A percentile compares a stretch with the other conserved stretches of the same genome.
Conservation (phyloP, 2,113 vertebrate genomes). For the Silurus asotus region DNA sequence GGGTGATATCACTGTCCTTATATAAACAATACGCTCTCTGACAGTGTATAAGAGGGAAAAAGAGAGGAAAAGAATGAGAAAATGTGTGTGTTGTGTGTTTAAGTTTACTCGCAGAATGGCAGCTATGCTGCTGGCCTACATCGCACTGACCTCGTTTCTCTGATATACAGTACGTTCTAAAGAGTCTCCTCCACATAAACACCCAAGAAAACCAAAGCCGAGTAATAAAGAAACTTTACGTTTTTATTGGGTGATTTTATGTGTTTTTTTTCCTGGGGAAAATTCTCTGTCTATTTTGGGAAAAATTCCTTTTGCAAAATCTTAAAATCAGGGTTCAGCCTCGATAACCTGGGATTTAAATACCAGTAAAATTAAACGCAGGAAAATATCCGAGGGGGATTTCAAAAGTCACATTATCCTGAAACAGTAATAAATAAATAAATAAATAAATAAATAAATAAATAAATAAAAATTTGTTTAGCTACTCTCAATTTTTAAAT, state of each 20-base stretch:
- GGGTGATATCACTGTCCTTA: not conserved
- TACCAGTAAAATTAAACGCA: not conserved
- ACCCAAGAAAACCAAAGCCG: not conserved
- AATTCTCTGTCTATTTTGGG: not conserved
- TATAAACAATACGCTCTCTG: not conserved
- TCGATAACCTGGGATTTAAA: not conserved
- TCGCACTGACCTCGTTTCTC: slow-evolving; percentile 47
- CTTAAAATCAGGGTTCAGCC: not conserved
- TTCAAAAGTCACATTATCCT: not conserved
- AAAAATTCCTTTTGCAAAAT: not conserved
- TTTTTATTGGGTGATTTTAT: not conserved
- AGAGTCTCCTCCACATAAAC: slow-evolving; percentile 4
- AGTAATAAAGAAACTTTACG: too few relatives aligned
- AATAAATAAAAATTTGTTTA: not conserved
- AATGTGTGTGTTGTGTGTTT: slow-evolving; percentile 41
- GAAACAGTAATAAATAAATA: not conserved
- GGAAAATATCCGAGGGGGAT: not conserved
- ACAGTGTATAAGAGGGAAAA: not conserved
- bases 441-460: not conserved
- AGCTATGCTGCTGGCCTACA: slow-evolving; percentile 54
- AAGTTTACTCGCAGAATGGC: slow-evolving; percentile 40
- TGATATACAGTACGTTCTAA: slow-evolving; percentile 35
- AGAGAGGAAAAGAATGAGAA: slow-evolving; percentile 6
- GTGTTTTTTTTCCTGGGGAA: not conserved
- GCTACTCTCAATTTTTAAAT: not conserved